These are phyloP conservation scores for Sebastolobus alascanus DNA, from an alignment of 2,797 vertebrate genomes.

Conservation along the genomic window DNA sequence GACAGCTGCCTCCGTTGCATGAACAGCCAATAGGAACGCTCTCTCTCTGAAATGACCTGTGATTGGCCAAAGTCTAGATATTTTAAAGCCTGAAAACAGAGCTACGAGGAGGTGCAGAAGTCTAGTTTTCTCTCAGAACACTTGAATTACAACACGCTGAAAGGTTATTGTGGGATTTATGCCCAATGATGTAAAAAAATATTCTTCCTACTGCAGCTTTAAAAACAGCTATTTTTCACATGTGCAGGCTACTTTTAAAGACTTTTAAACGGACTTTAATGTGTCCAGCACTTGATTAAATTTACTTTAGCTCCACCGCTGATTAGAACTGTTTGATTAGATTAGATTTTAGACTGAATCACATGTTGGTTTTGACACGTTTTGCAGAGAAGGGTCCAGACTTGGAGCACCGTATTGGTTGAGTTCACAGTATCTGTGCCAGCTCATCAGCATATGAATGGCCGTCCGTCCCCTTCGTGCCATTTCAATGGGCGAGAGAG, in stretches of 20 bases:
- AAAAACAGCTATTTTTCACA: neutral
- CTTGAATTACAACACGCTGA: no score
- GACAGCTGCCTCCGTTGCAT: no score
- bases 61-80: no score
- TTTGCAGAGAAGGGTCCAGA: slow-evolving; percentile 33
- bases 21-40: no score
- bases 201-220: no score
- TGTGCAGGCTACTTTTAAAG: neutral
- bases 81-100: no score
- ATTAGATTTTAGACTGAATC: neutral
- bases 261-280: neutral
- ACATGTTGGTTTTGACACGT: neutral
- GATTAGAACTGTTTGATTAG: fast-evolving
- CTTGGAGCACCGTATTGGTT: slow-evolving; percentile 22
- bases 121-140: no score
- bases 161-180: no score
- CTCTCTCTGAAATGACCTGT: no score
- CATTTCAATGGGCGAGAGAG: slow-evolving; percentile 43
- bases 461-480: slow-evolving; percentile 46
- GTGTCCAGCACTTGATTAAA: neutral
- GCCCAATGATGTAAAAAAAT: no score
- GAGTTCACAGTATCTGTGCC: slow-evolving; percentile 59
- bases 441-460: slow-evolving; percentile 84
- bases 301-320: neutral
- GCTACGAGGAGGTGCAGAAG: no score